Evolutionary conservation across 2,113 vertebrate species (phyloP), one percentile per base, ranked within the genome.

Genomic region (Pitta sordida): DNA sequence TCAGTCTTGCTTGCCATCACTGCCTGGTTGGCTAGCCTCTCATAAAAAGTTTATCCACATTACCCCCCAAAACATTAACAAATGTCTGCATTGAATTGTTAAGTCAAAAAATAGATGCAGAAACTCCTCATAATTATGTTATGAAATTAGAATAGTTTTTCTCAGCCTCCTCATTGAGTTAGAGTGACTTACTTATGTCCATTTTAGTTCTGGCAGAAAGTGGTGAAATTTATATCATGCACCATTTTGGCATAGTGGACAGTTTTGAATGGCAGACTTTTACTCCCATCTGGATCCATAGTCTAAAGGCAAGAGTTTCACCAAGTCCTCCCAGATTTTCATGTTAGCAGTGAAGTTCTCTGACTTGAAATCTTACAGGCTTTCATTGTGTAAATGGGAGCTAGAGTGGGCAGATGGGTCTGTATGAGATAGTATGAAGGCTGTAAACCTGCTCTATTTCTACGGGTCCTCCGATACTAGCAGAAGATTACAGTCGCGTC

Each of bases 161-260:
- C 36, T 81, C 37, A 39, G 46, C 44, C 30, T 73, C 46, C 23
- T 80, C 30, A 26, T 4, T 14, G 7, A 68, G 32, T 20, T 26
- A 48, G 3, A 78, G 30, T 10, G 59, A 56, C 21, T 63, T 46
- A 59, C 59, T 89, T 56, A 39, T 27, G 43, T 3, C 43, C 39
- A 52, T 44, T 30, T 76, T 29, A 69, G 67, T 63, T 44, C 37
- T 78, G 60, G n/a, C 36, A 75, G 52, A 63, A 87, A 46, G 67
- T 5, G 37, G 46, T 26, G 14, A 55, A 58, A 67, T 46, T 55
- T 0, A 0, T 23, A 16, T 44, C 3, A 0, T 48, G 44, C 26
- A 10, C 30, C 3, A 41, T 56, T 46, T 63, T 76, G 39, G 36
- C 15, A 22, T 4, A 56, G 53, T 1, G 10, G 26, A 32, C 15